These are phyloP conservation scores for Beaufortia kweichowensis DNA, from an alignment of 2,113 vertebrate species.

Conservation along the genomic window DNA sequence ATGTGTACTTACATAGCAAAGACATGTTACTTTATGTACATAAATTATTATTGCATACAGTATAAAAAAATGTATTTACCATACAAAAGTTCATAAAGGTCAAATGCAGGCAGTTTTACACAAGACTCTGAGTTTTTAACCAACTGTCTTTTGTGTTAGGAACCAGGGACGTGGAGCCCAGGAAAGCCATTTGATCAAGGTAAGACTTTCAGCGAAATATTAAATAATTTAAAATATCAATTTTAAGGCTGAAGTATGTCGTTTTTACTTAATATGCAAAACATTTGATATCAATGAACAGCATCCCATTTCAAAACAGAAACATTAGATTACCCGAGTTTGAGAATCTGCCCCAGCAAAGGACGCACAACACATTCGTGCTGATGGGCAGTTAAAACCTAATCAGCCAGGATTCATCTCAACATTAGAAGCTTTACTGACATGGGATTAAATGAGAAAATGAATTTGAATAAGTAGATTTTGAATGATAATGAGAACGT, in stretches of 20 bases:
- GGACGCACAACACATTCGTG: background rate
- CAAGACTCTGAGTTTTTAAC: background rate
- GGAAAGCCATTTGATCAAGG: constrained; percentile 91
- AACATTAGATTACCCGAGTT: no score
- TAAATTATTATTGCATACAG: no score
- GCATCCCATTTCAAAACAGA: no score
- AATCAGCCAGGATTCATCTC: background rate
- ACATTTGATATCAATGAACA: no score
- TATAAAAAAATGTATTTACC: no score
- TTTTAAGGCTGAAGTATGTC: background rate
- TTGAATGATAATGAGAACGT: background rate
- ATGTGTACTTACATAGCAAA: background rate
- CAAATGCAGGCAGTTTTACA: background rate
- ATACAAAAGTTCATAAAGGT: background rate
- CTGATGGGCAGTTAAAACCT: background rate
- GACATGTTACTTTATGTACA: constrained; percentile 9
- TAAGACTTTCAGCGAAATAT: constrained; percentile 64
- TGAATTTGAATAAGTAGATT: no score
- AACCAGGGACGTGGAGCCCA: constrained; percentile 87
- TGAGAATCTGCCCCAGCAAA: no score
- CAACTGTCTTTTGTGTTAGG: constrained; percentile 63
- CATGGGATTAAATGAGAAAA: background rate
- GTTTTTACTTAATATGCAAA: no score
- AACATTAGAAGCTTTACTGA: background rate
- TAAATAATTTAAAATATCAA: background rate